Base-by-base conservation (phyloP, 2,797 vertebrate genomes). In the Cetoscarus ocellatus region DNA sequence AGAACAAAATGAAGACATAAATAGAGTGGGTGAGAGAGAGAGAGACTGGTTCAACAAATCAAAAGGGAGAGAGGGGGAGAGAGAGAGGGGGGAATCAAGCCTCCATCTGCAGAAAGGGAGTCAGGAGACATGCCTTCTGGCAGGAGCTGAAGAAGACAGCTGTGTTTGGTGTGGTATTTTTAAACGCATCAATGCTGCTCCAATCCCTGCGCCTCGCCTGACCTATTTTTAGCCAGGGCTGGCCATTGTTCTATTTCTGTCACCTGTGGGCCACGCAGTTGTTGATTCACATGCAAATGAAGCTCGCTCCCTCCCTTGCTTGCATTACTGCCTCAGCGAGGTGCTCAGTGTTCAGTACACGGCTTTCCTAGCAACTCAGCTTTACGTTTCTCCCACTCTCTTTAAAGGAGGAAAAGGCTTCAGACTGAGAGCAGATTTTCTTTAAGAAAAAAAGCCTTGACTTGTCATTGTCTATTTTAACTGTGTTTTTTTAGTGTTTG, bases 191-290 rank as follows among this genome's bases (percentile, higher is more conserved):
- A 97, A 96, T 96, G 96, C 96, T 96, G 96, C 97, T 98, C 96
- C 97, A 96, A 97, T 98, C 98, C 95, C 96, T 91, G 93, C 92
- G 96, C 96, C 95, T 94, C 92, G 96, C 96, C 95, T 98, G 97
- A 98, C 97, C 97, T 99, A 99, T 99, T 98, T 99, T 96, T 98
- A 98, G 96, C 96, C 96, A 86, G 94, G 95, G 96, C 95, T 93
- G 95, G 96, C 96, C 96, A 99, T 99, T 99, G 97, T 99, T 99
- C 98, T 99, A 98, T 99, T 98, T 98, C 95, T 98, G 98, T 96
- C 96, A 95, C 97, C 94, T 97, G 95, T 96, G 96, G 96, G 96
- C 96, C 96, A 92, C 90, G 94, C 96, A 96, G 96, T 97, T 98
- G 97, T 97, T 96, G 96, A 98, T 98, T 98, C 96, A 97, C 96